Evolutionary conservation across 1,140 invertebrate genomes (phyloP).

Genomic region (Trichonephila clavata): DNA sequence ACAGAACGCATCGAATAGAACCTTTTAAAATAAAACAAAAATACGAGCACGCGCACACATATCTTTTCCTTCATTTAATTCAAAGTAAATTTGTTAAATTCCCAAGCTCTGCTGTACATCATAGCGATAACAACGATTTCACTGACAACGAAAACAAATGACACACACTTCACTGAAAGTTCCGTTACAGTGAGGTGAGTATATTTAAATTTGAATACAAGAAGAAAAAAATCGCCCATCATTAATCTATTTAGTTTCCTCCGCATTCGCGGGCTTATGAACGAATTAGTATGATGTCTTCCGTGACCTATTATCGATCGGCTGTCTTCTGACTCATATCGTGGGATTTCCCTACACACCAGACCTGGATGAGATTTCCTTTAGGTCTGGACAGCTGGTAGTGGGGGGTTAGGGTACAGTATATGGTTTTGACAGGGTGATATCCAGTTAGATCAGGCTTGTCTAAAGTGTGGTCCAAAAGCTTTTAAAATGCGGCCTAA

Average conservation of each 20-base stretch:
- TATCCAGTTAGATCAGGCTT: too few relatives aligned
- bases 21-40: too few relatives aligned
- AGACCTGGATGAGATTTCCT: constrained; percentile 24
- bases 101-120: too few relatives aligned
- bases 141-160: too few relatives aligned
- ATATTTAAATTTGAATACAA: constrained; percentile 3
- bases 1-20: too few relatives aligned
- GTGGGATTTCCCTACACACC: not conserved
- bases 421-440: not conserved
- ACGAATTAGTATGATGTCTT: not conserved
- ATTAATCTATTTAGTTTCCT: constrained; percentile 35
- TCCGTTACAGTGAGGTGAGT: not conserved
- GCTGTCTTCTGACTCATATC: not conserved
- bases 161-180: too few relatives aligned
- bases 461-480: too few relatives aligned
- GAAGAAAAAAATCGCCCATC: not conserved
- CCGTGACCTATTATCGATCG: constrained; percentile 18
- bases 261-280: constrained; percentile 4
- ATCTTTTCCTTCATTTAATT: too few relatives aligned
- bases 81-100: too few relatives aligned
- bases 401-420: not conserved
- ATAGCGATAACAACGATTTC: too few relatives aligned
- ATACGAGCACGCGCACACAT: too few relatives aligned
- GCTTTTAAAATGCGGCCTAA: too few relatives aligned
- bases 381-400: not conserved